Conservation (phyloP, 35 echinoderm and acorn worm species). For the Ptychodera flava region DNA sequence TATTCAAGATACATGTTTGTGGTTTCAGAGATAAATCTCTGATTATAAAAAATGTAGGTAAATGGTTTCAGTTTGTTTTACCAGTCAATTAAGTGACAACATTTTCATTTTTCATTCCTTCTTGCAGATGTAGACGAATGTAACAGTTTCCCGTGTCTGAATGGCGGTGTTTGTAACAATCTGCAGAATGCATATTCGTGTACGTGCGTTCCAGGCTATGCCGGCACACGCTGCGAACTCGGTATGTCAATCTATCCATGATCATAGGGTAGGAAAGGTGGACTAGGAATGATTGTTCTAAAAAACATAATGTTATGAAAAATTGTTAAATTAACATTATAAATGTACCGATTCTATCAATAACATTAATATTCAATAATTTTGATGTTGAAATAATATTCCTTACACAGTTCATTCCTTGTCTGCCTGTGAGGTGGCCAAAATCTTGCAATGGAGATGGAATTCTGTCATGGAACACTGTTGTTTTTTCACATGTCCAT, state of each 20-base stretch:
- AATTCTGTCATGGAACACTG: too few relatives aligned
- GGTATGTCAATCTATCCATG: constrained; percentile 20
- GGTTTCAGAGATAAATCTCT: too few relatives aligned
- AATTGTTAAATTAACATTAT: background rate
- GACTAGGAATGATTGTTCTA: background rate
- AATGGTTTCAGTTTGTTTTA: too few relatives aligned
- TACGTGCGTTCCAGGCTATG: constrained; percentile 36
- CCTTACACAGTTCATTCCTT: too few relatives aligned
- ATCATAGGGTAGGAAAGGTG: background rate
- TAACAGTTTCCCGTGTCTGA: constrained; percentile 53
- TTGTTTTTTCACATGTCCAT: too few relatives aligned
- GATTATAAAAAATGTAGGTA: too few relatives aligned
- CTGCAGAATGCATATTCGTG: constrained; percentile 30
- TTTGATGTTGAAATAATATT: too few relatives aligned
- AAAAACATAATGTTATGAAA: background rate
- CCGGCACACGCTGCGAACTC: constrained; percentile 24
- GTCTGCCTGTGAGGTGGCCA: too few relatives aligned
- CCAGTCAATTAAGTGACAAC: too few relatives aligned
- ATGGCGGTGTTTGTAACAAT: constrained; percentile 46
- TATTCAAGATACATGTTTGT: too few relatives aligned
- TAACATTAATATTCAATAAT: too few relatives aligned
- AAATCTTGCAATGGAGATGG: too few relatives aligned
- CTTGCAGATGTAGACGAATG: constrained; percentile 73
- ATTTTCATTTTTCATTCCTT: background rate
- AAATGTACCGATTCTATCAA: background rate